Evolutionary conservation across 2,797 vertebrate genomes (phyloP), one percentile per base, ranked within the genome.

Genomic region (Ptychadena robeensis): DNA sequence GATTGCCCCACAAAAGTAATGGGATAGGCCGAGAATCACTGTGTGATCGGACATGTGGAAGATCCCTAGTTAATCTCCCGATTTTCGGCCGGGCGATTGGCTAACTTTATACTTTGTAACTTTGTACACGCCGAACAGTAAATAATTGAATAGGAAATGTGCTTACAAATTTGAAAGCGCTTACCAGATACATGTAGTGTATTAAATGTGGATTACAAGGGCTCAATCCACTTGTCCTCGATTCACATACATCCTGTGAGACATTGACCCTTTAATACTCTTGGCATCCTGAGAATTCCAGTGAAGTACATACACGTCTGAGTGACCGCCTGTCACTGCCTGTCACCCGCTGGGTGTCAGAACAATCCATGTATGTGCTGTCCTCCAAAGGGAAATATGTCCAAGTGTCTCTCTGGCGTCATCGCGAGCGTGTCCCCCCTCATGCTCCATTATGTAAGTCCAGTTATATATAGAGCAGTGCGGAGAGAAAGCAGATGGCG

Each of bases 361-460:
- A 65, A 80, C 69, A 80, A 85, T 80, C 82, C 77, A 85, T 85
- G 35, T 85, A 80, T 70, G 72, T 80, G 77, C 82, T 80, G 71
- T 76, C 71, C 71, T 32, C 65, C 27, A 18, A 57, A 77, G 82
- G 57, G n/a, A 61, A 32, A 53, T 80, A 73, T 85, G 78, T 74
- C 67, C 78, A 80, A 79, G 76, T 85, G 82, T 75, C 57, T 37
- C 82, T 75, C 57, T 80, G 63, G 65, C 82, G 66, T 85, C 77
- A 85, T 76, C 65, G 44, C 32, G 48, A 68, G 53, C 34, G 78
- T 85, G 82, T 85, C 64, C 38, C 59, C 81, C 82, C 67, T 83
- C 82, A 79, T 31, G 70, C 77, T 70, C 44, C 10, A 80, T 85
- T 85, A 85, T 85, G 82, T 80, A 85, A 85, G 77, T 64, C 35